Conservation (phyloP, 2,797 vertebrate genomes). For the Limnodromus scolopaceus region DNA sequence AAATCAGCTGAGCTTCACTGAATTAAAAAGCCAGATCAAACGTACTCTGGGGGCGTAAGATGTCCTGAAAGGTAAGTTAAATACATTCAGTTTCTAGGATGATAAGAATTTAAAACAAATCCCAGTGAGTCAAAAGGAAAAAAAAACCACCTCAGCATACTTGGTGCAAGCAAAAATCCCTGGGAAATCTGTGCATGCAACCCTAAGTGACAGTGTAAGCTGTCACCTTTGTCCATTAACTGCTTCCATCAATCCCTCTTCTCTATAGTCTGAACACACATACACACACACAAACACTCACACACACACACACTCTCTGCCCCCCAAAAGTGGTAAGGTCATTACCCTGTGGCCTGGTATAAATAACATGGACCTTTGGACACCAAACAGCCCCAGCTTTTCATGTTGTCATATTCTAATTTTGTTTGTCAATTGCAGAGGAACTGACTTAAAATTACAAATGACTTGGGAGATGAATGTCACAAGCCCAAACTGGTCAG, state of each 20-base stretch:
- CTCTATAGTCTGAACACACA: neutral
- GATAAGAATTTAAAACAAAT: slow-evolving; percentile 35
- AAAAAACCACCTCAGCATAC: neutral
- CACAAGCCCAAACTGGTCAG: neutral
- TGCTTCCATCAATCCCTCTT: neutral
- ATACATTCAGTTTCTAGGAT: slow-evolving; percentile 31
- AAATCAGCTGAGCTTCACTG: slow-evolving; percentile 54
- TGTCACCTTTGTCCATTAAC: neutral
- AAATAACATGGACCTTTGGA: neutral
- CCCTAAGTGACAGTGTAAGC: neutral
- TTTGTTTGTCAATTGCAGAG: neutral
- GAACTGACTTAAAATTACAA: neutral
- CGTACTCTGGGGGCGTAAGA: neutral
- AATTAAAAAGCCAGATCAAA: slow-evolving; percentile 65
- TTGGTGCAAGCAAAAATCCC: neutral
- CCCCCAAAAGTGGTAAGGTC: neutral
- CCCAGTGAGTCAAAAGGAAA: neutral
- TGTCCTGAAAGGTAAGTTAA: slow-evolving; percentile 51
- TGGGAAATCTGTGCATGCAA: neutral
- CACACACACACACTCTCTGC: neutral
- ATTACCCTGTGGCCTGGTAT: neutral
- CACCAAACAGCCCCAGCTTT: neutral
- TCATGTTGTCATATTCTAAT: neutral
- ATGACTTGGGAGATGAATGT: neutral
- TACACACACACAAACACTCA: too few relatives aligned